These are phyloP conservation scores for Saxidomus purpurata DNA, from an alignment of 1,140 invertebrate species.

Conservation along the genomic window DNA sequence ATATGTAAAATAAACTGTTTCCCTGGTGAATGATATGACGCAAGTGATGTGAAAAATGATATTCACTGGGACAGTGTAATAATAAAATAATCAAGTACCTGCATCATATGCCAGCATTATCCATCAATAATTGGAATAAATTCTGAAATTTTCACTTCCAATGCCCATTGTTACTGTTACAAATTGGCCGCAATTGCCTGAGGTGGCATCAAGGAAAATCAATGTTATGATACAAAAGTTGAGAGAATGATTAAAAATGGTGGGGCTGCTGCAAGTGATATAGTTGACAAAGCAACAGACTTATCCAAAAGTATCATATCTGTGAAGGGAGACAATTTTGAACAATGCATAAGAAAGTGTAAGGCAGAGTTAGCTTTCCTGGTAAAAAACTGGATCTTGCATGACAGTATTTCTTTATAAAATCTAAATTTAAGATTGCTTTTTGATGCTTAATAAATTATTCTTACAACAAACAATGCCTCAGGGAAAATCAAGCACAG, in stretches of 20 bases:
- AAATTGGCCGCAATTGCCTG: not conserved
- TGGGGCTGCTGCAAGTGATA: not conserved
- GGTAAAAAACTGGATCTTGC: too few relatives aligned
- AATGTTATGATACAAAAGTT: slow-evolving; percentile 29
- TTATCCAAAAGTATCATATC: not conserved
- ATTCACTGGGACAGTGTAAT: too few relatives aligned
- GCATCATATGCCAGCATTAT: not conserved
- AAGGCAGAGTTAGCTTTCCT: not conserved
- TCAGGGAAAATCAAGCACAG: too few relatives aligned
- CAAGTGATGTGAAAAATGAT: too few relatives aligned
- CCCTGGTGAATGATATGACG: too few relatives aligned
- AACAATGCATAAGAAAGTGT: not conserved
- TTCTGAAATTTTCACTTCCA: not conserved
- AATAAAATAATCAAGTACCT: not conserved
- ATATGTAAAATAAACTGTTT: too few relatives aligned
- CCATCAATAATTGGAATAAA: not conserved
- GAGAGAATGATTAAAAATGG: slow-evolving; percentile 10
- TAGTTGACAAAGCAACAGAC: not conserved
- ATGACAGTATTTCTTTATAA: too few relatives aligned
- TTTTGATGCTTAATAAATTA: too few relatives aligned
- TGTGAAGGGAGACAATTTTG: not conserved
- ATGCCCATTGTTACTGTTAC: not conserved
- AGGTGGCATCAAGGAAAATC: not conserved
- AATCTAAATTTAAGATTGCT: too few relatives aligned
- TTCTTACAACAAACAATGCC: too few relatives aligned